Evolutionary conservation across 2,113 vertebrate species (phyloP), one percentile per base, ranked within the genome.

Genomic region (Zosterops lateralis): DNA sequence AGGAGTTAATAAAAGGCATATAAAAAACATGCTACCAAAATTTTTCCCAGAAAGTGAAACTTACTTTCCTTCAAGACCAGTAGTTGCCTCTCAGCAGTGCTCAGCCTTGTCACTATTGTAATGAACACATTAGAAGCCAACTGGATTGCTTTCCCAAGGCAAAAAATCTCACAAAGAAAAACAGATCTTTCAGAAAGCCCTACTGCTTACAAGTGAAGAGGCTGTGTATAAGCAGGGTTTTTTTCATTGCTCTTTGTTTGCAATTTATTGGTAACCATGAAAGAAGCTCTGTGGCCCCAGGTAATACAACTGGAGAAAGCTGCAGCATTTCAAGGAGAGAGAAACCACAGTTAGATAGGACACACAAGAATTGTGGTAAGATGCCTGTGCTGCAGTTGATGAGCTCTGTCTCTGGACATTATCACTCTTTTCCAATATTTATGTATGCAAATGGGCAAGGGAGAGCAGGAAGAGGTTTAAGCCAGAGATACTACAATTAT

Each of bases 71-170:
- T 47, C 16, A 84, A 91, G 72, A 78, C 31, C 67, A 85, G 73
- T 15, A 84, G 67, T 1, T 88, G 92, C 79, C 94, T 66, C 89
- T 68, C 53, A 89, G 87, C 93, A 86, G 61, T 14, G n/a, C 34
- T 64, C 58, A 89, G 75, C 32, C 77, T 51, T 89, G 87, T 84
- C 67, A 61, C 75, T 68, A 42, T 4, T 78, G 70, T 79, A 89
- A 96, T 32, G 32, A 93, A 91, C 65, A 74, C 71, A 87, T 89
- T 89, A 92, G 40, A 80, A 90, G 90, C 40, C 58, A 87, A 89
- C 84, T 70, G 50, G 38, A 94, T 87, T 78, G 84, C 81, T 79
- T 94, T 87, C 91, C 95, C 54, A 76, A 84, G 89, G 91, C 91
- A 84, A 82, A 81, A 74, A 42, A 12, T 6, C 81, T 93, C 91